Percentiles rank a stretch among this genome's conserved stretches.
Evolutionary conservation across 2,797 vertebrate species (phyloP).

Genomic region (Myiotriccus ornatus): DNA sequence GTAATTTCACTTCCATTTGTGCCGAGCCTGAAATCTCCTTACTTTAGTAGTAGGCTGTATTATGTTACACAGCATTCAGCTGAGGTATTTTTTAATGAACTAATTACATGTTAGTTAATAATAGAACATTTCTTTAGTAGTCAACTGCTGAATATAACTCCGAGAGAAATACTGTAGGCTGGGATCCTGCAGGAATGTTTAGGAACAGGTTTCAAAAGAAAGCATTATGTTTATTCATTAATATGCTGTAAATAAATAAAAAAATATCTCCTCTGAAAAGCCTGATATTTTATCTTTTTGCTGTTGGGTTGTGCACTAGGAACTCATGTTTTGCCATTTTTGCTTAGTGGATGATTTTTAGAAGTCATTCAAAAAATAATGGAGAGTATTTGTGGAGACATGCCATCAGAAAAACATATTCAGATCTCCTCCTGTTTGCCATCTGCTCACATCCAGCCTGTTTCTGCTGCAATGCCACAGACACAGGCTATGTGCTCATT

Average conservation of each 20-base stretch:
- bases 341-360: not conserved
- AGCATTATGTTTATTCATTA: slow-evolving; percentile 22
- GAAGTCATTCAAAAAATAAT: not conserved
- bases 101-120: slow-evolving; percentile 83
- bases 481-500: not conserved
- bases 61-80: slow-evolving; percentile 74
- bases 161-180: slow-evolving; percentile 37
- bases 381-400: not conserved
- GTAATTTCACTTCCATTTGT: slow-evolving; percentile 75
- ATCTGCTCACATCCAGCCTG: fast-evolving
- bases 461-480: not conserved
- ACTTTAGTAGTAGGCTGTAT: slow-evolving; percentile 66
- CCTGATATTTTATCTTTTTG: not conserved
- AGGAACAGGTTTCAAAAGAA: slow-evolving; percentile 21
- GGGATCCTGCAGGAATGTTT: slow-evolving; percentile 39
- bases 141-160: slow-evolving; percentile 71
- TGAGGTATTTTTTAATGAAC: slow-evolving; percentile 78
- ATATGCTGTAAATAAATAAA: not conserved
- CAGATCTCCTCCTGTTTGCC: not conserved
- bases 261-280: not conserved
- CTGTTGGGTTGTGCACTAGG: not conserved
- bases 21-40: slow-evolving; percentile 61
- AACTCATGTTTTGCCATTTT: not conserved
- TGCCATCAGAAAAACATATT: not conserved
- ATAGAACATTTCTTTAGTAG: slow-evolving; percentile 74